Evolutionary conservation across 1,140 invertebrate species (phyloP).

Genomic region (Anagrus nilaparvatae): DNA sequence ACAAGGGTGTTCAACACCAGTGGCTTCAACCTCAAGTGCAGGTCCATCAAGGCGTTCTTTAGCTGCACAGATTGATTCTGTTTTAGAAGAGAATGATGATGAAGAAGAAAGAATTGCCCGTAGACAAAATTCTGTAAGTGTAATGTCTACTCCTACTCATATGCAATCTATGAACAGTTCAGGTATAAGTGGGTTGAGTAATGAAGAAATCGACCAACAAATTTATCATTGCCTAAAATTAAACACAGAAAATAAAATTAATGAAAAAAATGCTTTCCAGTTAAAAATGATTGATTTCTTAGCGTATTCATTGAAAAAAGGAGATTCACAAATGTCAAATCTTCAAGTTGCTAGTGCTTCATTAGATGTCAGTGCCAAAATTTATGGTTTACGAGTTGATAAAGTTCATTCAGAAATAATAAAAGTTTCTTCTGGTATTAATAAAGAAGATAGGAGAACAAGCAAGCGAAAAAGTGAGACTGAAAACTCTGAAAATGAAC

Average conservation of each 20-base stretch:
- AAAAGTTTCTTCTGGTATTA: conserved; percentile 62
- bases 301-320: conserved; percentile 57
- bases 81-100: not conserved
- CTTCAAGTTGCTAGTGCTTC: conserved; percentile 69
- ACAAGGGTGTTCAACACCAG: too few relatives aligned
- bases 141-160: not conserved
- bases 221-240: conserved; percentile 51
- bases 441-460: too few relatives aligned
- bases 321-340: conserved; percentile 55
- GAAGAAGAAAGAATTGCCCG: not conserved
- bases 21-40: too few relatives aligned
- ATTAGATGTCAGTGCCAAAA: conserved; percentile 70
- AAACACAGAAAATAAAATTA: conserved; percentile 64
- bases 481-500: not conserved
- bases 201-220: conserved; percentile 39
- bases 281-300: conserved; percentile 74
- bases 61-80: too few relatives aligned
- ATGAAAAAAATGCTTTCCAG: conserved; percentile 71
- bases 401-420: conserved; percentile 63
- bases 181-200: not conserved
- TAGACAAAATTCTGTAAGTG: not conserved
- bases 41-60: too few relatives aligned
- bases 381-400: conserved; percentile 72
- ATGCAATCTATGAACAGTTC: not conserved
- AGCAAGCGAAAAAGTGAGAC: conserved; percentile 12